Conservation (phyloP, 2,888 invertebrate genomes). For the Netelia melanura region DNA sequence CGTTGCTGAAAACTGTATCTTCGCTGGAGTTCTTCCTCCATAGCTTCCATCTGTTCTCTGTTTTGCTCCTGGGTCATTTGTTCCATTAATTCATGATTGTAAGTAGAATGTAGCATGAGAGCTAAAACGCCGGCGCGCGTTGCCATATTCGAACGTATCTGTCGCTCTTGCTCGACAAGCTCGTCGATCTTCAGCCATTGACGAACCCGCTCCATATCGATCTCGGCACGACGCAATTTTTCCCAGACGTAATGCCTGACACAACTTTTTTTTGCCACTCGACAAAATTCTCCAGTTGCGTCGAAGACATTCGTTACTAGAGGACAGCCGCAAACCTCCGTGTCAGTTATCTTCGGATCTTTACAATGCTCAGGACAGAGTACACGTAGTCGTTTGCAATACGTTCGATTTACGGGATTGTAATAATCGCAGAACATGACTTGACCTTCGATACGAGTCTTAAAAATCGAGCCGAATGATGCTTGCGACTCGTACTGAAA, state of each 20-base stretch:
- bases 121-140: slow-evolving; percentile 96
- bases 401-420: slow-evolving; percentile 94
- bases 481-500: slow-evolving; percentile 96
- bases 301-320: slow-evolving; percentile 94
- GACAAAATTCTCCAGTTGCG: slow-evolving; percentile 94
- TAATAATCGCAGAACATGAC: slow-evolving; percentile 99
- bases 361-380: slow-evolving; percentile 99
- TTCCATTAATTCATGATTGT: slow-evolving; percentile 96
- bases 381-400: slow-evolving; percentile 97
- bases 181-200: slow-evolving; percentile 98
- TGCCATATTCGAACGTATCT: slow-evolving; percentile 90
- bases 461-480: slow-evolving; percentile 97
- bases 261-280: slow-evolving; percentile 95
- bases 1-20: slow-evolving; percentile 75
- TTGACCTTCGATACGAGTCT: slow-evolving; percentile 97
- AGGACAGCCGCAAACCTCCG: slow-evolving; percentile 97
- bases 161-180: slow-evolving; percentile 96
- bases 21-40: slow-evolving; percentile 85
- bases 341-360: slow-evolving; percentile 94
- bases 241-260: slow-evolving; percentile 98
- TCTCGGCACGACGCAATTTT: slow-evolving; percentile 96
- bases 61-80: slow-evolving; percentile 87
- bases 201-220: slow-evolving; percentile 96
- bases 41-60: slow-evolving; percentile 85
- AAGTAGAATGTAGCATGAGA: slow-evolving; percentile 98